Evolutionary conservation across 2,113 vertebrate genomes (phyloP), one percentile per base, ranked within the genome.

Genomic region (Tautogolabrus adspersus): DNA sequence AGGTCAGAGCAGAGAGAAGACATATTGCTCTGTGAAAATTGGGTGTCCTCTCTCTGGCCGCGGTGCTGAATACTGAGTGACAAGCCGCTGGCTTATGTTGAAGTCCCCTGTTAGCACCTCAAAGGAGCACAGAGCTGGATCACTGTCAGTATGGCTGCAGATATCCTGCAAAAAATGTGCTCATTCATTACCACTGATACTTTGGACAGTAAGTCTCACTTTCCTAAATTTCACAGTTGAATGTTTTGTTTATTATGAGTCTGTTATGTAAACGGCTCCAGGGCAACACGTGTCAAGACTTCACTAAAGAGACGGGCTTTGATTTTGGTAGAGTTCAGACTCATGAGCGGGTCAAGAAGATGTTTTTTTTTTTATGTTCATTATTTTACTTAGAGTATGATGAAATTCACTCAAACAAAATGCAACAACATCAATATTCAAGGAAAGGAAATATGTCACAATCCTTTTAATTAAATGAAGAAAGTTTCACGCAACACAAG

Each of bases 1-100:
- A 91, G 88, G 87, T 87, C 80, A 87, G 19, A 75, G 72, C 64
- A 72, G 42, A 75, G 42, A 69, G 77, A 79, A 72, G 79, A 79
- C 61, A 81, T 65, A 59, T 52, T 73, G 69, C 66, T 64, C 44
- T 11, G 71, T 77, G 57, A 58, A 83, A 79, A 77, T 47, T 72
- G 42, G 70, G 59, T 69, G 71, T 72, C 51, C 57, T 62, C 47
- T 60, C 59, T 72, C 69, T 83, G 65, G 74, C 68, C 65, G 7
- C 0, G 60, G 64, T n/a, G 7, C 72, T 64, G 69, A 74, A 82
- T 74, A 52, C 78, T 80, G 77, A 89, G 71, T 72, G 79, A 81
- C 75, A 76, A 34, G 65, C 67, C 65, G 69, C 54, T 78, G 83
- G 79, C 71, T 81, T 46, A 61, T 78, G 37, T 69, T 72, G 2